A percentile compares a stretch with the other conserved stretches of the same genome.
These are phyloP conservation scores for Drosophila infuscata DNA, from an alignment of 2,888 invertebrate species.

Conservation along the genomic window DNA sequence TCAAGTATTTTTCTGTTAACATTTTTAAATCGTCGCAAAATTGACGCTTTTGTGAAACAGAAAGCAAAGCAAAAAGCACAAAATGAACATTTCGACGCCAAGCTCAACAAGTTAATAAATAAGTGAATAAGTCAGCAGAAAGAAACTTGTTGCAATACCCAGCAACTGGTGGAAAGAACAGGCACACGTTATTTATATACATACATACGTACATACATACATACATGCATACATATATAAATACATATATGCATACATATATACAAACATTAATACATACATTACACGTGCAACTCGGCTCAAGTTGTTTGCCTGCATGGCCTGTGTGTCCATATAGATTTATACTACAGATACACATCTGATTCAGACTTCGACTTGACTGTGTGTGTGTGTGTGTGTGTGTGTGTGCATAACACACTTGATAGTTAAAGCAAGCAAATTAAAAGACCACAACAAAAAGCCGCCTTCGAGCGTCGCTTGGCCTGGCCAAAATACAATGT, in stretches of 20 bases:
- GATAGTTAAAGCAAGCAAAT: constrained; percentile 70
- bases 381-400: constrained; percentile 21
- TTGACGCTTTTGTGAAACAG: constrained; percentile 34
- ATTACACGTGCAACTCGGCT: constrained; percentile 47
- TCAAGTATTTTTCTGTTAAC: background rate
- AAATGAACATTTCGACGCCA: constrained; percentile 10
- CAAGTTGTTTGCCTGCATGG: constrained; percentile 6
- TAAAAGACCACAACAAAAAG: constrained; percentile 61
- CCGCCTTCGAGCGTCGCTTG: constrained; percentile 51
- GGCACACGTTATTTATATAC: constrained; percentile 31
- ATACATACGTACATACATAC: constrained; percentile 2
- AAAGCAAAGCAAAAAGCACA: constrained; percentile 24
- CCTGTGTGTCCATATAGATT: background rate
- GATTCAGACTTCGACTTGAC: constrained; percentile 28
- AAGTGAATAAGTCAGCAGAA: constrained; percentile 22
- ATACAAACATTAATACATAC: constrained; percentile 10
- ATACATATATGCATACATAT: background rate
- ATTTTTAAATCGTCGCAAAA: constrained; percentile 23
- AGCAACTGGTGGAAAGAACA: constrained; percentile 48
- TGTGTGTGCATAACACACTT: constrained; percentile 58
- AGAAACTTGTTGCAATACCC: constrained; percentile 65
- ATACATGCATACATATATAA: background rate
- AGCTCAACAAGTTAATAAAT: constrained; percentile 38
- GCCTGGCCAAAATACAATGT: constrained; percentile 14
- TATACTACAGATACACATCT: constrained; percentile 23